Evolutionary conservation across 2,888 invertebrate species (phyloP), one percentile per base, ranked within the genome.

Genomic region (Lasioglossum villosulum): DNA sequence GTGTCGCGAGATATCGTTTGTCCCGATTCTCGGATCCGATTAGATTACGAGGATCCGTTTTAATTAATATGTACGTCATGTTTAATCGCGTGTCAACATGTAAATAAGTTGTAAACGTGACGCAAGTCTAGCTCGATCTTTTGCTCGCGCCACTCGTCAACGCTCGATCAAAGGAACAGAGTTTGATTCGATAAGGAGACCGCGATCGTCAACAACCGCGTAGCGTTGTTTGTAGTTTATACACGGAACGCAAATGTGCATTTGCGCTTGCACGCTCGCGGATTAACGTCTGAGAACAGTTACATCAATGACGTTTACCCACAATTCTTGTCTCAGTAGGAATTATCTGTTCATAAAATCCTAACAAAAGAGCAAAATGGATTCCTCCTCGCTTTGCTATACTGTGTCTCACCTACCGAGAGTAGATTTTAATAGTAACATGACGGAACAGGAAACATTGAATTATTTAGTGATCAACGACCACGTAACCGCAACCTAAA

Each of bases 41-140:
- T 74, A 77, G 76, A 81, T 77, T 73, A 19, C 6, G 63, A 4
- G 4, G 23, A 39, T 59, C 23, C n/a, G 16, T 52, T 71, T 45
- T 37, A 80, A 39, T 23, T 52, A 39, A 34, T 30, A 30, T 30
- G 6, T 70, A 2, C 30, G 12, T 1, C 34, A 16, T 74, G 19
- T 74, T 14, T 42, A 66, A 52, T 42, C 16, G 10, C 23, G 34
- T 19, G 30, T 48, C 27, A n/a, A 23, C 27, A 56, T 19, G 37
- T 27, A 59, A 42, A 66, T 63, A 66, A 66, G 66, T 34, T 34
- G 66, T 37, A 66, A 66, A 66, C 66, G 23, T 66, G 30, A 34
- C 19, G 34, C 66, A 66, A 66, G 10, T 34, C 1, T 34, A 34
- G 23, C 10, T 23, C 34, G 63, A 2, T 27, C 30, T 30, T 16